Evolutionary conservation across 1,140 invertebrate species (phyloP).

Genomic region (Hyles vespertilio): DNA sequence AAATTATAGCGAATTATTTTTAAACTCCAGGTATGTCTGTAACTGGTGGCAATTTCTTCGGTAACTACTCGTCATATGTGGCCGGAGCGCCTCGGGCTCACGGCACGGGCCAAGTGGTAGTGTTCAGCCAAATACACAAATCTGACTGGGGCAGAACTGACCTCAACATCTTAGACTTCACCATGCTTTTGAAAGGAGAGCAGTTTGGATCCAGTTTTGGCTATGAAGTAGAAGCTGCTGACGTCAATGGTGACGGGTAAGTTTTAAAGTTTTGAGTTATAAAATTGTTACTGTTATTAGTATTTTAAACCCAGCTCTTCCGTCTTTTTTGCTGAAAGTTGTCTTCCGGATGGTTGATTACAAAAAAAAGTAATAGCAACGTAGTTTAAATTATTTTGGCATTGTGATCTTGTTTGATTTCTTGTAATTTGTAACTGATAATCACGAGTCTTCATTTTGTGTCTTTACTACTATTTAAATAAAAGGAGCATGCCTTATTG

Average conservation of each 20-base stretch:
- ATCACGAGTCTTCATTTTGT: no score
- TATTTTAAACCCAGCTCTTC: no score
- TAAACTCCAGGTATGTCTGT: constrained; percentile 87
- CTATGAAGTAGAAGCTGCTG: constrained; percentile 88
- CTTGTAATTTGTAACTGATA: no score
- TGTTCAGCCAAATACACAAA: constrained; percentile 80
- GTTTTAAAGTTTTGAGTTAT: constrained; percentile 16
- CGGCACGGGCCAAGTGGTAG: constrained; percentile 89
- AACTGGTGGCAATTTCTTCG: constrained; percentile 86
- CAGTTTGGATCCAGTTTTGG: constrained; percentile 93
- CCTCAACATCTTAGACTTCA: constrained; percentile 78
- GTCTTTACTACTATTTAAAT: no score
- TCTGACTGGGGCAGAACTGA: constrained; percentile 67
- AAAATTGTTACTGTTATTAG: no score
- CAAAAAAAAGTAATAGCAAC: no score
- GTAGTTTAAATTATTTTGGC: no score
- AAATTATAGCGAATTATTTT: background rate
- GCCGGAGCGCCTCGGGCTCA: constrained; percentile 91
- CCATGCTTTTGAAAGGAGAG: constrained; percentile 84
- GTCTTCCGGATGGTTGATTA: no score
- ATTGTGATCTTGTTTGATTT: no score
- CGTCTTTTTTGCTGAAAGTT: no score
- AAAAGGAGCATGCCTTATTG: no score
- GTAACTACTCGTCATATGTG: constrained; percentile 81
- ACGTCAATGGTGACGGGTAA: constrained; percentile 92